These are phyloP conservation scores for Coenonympha arcania DNA, from an alignment of 2,888 invertebrate species.

Conservation along the genomic window DNA sequence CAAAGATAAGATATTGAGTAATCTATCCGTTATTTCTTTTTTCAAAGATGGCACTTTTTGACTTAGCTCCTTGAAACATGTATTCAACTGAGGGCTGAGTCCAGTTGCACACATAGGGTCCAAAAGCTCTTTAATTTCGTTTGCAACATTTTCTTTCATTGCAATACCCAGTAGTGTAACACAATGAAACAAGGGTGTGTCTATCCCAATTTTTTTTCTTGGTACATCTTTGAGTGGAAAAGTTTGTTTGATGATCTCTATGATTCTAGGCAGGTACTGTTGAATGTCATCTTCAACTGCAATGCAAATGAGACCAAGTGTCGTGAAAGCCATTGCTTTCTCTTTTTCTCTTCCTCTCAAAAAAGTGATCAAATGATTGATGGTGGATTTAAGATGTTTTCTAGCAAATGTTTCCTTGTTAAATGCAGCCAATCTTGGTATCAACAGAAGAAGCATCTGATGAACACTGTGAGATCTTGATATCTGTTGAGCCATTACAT, in stretches of 20 bases:
- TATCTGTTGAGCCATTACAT: slow-evolving; percentile 87
- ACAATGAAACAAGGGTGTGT: slow-evolving; percentile 93
- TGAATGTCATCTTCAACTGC: slow-evolving; percentile 89
- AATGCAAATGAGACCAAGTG: slow-evolving; percentile 92
- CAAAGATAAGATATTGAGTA: slow-evolving; percentile 91
- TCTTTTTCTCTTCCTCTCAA: slow-evolving; percentile 88
- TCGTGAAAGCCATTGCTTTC: slow-evolving; percentile 88
- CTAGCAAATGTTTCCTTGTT: slow-evolving; percentile 85
- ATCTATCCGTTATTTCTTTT: slow-evolving; percentile 91
- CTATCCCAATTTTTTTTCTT: slow-evolving; percentile 82
- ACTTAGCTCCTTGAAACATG: slow-evolving; percentile 92
- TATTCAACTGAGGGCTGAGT: slow-evolving; percentile 90
- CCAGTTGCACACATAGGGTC: slow-evolving; percentile 95
- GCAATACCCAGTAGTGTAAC: slow-evolving; percentile 94
- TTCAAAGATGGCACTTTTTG: slow-evolving; percentile 90
- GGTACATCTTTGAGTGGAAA: slow-evolving; percentile 84
- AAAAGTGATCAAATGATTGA: slow-evolving; percentile 84
- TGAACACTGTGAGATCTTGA: slow-evolving; percentile 88
- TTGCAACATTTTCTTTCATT: slow-evolving; percentile 83
- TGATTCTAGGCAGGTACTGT: slow-evolving; percentile 84
- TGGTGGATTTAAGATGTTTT: slow-evolving; percentile 82
- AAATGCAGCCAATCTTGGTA: slow-evolving; percentile 95
- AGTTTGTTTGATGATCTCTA: slow-evolving; percentile 84
- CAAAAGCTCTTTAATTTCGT: slow-evolving; percentile 86
- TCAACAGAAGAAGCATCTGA: slow-evolving; percentile 86